Base-by-base conservation (phyloP, 1,140 invertebrate genomes). In the Procambarus clarkii region DNA sequence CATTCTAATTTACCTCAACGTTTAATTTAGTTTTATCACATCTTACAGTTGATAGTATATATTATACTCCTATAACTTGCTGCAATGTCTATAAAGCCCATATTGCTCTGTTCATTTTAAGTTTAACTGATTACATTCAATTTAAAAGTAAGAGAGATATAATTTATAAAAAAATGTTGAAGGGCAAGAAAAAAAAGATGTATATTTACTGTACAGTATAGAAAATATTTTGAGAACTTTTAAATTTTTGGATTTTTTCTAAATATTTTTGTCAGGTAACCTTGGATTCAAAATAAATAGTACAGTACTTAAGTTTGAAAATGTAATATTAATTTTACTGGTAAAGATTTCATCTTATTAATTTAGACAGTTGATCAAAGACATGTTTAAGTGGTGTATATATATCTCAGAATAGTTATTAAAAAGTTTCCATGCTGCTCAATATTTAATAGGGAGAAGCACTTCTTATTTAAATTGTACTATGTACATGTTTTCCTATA, bases 1-100 rank as follows among this genome's bases (percentile, higher is more conserved):
- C 98, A 21, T 99, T 99, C 95, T 99, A 96, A 91, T 74, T 74
- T 74, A 74, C 69, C 69, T 74, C 69, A 74, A 3, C 24, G 24
- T 34, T 74, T 3, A 74, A 15, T 74, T 34, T 3, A 24, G 3
- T 34, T 74, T 24, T 74, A 74, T 34, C 24, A 34, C 34, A 34
- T 34, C 13, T 54, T 54, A 54, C 50, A 9, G 50, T 54, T 9
- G 8, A 54, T 54, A 54, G 50, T 54, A 54, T 54, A 9, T 13
- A 54, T 54, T 13, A 54, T 54, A 5, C 50, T 9, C 13, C 8
- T 13, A 54, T 13, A 54, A 9, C 1, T 54, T 54, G 50, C 8
- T 13, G 13, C 8, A 9, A 54, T 54, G 1, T 54, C 13, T 54
- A 54, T 54, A 5, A 9, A 54, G 8, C 13, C 8, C 4, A 54